phyloP scores from a whole-genome alignment of 2,888 invertebrate genomes.

The Cheilosia vulpina region DNA sequence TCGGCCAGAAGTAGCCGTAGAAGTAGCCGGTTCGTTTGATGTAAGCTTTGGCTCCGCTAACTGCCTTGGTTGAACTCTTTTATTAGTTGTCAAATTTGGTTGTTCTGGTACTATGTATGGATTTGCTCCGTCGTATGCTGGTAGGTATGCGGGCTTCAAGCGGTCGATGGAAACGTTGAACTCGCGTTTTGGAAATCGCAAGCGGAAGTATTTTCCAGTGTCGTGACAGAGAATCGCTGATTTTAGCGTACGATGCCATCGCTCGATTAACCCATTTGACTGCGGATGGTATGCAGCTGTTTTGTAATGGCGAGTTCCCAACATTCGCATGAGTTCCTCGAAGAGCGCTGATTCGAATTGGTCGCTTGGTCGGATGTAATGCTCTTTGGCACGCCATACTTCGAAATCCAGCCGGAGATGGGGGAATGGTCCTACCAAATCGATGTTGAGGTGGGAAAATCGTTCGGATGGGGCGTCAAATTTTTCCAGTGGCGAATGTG shows the following conservation, averaged over 20 bases:
- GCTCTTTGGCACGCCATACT: conserved; percentile 81
- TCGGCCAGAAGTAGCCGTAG: background rate
- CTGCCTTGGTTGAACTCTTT: background rate
- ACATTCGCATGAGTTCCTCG: conserved; percentile 75
- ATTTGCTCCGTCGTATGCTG: background rate
- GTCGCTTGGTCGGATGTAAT: conserved; percentile 81
- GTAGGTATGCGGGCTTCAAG: conserved; percentile 8
- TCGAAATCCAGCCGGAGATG: conserved; percentile 81
- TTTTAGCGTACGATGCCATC: conserved; percentile 81
- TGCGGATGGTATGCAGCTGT: conserved; percentile 80
- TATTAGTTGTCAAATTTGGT: background rate
- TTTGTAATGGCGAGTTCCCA: conserved; percentile 76
- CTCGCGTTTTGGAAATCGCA: background rate
- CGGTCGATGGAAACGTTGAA: background rate
- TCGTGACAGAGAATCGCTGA: conserved; percentile 35
- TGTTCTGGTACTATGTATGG: background rate
- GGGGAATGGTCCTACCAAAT: conserved; percentile 29
- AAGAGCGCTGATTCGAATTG: conserved; percentile 81
- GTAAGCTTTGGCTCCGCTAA: background rate
- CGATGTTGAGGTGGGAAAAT: conserved; percentile 23
- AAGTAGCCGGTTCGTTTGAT: background rate
- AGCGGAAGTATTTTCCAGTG: conserved; percentile 3
- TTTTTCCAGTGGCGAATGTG: conserved; percentile 3
- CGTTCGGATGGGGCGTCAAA: conserved; percentile 8
- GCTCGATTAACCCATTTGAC: conserved; percentile 81